Base-by-base conservation (phyloP, 2,888 invertebrate species). In the Galeopsomyia nigrocyanea region DNA sequence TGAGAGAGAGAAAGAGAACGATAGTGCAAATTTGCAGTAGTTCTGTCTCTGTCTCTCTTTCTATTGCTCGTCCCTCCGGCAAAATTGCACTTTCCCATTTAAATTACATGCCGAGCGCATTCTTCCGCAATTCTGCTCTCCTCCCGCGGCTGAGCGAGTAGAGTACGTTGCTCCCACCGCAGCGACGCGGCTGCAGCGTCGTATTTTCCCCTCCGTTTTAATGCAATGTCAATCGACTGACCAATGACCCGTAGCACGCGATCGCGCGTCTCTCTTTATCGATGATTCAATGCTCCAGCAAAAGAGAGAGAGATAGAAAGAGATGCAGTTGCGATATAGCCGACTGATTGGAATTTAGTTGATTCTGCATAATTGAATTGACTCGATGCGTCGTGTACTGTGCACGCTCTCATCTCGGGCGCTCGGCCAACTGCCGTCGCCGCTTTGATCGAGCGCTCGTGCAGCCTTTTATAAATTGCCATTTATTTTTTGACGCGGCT, bases 161-260 rank as follows among this genome's bases (percentile, higher is more conserved):
- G 63, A 73, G 68, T 73, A 55, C 68, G 55, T 73, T 73, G 72
- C 58, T 72, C 68, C 72, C 67, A 47, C 21, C 26, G 26, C 26
- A 26, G 14, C 17, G 16, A 19, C 19, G n/a, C 3, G 5, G 26
- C 26, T 5, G 26, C 26, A 14, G 22, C 50, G 47, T 46, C 2
- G 17, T n/a, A 14, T 46, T 31, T 21, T 46, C 22, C 19, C 39
- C 6, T 51, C 13, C 46, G 6, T 19, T 10, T 55, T 55, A 26
- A 58, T 67, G 49, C 47, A 49, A 65, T 57, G 68, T 68, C 62
- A 64, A 68, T 72, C 58, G n/a, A 39, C 39, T 71, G 67, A 57
- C 53, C 65, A 46, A 66, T 57, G 66, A 71, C 66, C 62, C 50
- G 57, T n/a, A 31, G 9, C 17, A 9, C 7, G 39, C 7, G 39